A percentile compares a stretch with the other conserved stretches of the same genome.
phyloP scores from a whole-genome alignment of 2,888 invertebrate species.

The Phengaris arion region DNA sequence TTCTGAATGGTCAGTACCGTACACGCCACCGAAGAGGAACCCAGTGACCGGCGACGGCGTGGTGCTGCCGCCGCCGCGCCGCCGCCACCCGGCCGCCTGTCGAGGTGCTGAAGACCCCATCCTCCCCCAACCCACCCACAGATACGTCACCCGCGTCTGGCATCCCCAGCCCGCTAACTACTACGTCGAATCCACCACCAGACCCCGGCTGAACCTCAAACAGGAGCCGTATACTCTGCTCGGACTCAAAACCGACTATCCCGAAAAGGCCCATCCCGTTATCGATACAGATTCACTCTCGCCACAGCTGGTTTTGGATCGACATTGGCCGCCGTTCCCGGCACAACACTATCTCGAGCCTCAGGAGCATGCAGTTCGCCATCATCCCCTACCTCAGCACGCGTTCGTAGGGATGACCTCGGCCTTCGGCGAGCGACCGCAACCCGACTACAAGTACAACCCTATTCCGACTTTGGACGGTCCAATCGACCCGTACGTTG shows the following conservation, averaged over 20 bases:
- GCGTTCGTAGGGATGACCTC: conserved; percentile 72
- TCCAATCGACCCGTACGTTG: conserved; percentile 64
- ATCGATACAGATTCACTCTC: conserved; percentile 65
- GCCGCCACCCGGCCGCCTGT: conserved; percentile 71
- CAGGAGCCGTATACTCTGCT: conserved; percentile 67
- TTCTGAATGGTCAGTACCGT: conserved; percentile 75
- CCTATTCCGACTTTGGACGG: conserved; percentile 65
- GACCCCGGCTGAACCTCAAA: conserved; percentile 50
- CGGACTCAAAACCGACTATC: conserved; percentile 66
- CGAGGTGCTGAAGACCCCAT: conserved; percentile 62
- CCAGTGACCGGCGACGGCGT: conserved; percentile 83
- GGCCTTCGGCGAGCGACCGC: conserved; percentile 63
- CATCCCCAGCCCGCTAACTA: conserved; percentile 69
- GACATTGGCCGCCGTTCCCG: conserved; percentile 72
- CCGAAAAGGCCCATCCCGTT: conserved; percentile 54
- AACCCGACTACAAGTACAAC: conserved; percentile 66
- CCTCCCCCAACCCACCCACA: conserved; percentile 67
- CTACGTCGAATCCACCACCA: conserved; percentile 65
- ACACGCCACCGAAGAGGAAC: conserved; percentile 79
- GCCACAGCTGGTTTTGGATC: conserved; percentile 62
- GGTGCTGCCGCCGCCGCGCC: conserved; percentile 73
- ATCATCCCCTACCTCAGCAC: conserved; percentile 65
- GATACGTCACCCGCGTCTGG: conserved; percentile 65
- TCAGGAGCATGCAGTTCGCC: conserved; percentile 55
- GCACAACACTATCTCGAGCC: conserved; percentile 71